A percentile compares a stretch with the other conserved stretches of the same genome.
Evolutionary conservation across 1,140 invertebrate genomes (phyloP).

Genomic region (Mercenaria mercenaria): DNA sequence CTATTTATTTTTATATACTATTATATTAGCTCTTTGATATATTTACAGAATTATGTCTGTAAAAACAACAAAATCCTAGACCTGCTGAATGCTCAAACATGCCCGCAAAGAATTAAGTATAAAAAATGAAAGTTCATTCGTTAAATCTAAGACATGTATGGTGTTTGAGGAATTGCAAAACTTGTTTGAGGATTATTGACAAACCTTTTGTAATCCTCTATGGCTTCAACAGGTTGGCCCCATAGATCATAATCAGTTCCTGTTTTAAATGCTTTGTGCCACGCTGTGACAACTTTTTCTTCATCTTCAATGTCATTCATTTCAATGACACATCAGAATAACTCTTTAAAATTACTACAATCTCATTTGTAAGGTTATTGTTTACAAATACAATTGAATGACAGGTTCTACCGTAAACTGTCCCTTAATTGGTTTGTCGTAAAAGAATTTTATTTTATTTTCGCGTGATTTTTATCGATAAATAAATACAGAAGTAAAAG

Average conservation of each 20-base stretch:
- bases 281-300: conserved; percentile 73
- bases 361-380: conserved; percentile 17
- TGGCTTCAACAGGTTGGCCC: conserved; percentile 84
- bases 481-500: too few species aligned
- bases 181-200: too few species aligned
- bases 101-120: too few species aligned
- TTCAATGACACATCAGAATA: conserved; percentile 45
- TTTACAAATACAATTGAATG: conserved; percentile 48
- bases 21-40: too few species aligned
- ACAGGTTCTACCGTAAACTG: conserved; percentile 55
- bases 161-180: too few species aligned
- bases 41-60: too few species aligned
- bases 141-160: too few species aligned
- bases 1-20: too few species aligned
- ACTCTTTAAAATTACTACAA: neutral
- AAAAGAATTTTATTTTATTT: neutral
- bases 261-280: conserved; percentile 77
- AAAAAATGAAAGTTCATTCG: too few species aligned
- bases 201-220: conserved; percentile 81
- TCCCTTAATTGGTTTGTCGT: conserved; percentile 18
- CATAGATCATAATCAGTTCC: conserved; percentile 83
- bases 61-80: too few species aligned
- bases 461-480: too few species aligned
- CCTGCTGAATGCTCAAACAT: too few species aligned
- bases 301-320: conserved; percentile 69